These are phyloP conservation scores for Meloe dianella DNA, from an alignment of 2,888 invertebrate species.

Conservation along the genomic window DNA sequence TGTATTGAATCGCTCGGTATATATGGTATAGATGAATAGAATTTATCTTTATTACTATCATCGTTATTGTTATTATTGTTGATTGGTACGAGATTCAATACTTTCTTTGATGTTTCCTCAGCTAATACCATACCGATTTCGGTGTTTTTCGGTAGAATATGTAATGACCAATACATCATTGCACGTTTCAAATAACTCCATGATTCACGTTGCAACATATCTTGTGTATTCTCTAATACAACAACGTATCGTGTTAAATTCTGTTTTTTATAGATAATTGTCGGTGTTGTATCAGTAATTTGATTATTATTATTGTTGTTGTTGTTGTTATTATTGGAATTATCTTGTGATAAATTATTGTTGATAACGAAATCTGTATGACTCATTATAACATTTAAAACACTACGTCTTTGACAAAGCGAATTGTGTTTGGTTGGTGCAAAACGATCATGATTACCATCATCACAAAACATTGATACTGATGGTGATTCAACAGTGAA, in stretches of 20 bases:
- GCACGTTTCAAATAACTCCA: slow-evolving; percentile 67
- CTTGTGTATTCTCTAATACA: slow-evolving; percentile 66
- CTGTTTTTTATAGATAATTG: slow-evolving; percentile 62
- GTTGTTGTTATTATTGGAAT: slow-evolving; percentile 40
- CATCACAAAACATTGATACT: slow-evolving; percentile 68
- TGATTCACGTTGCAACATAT: slow-evolving; percentile 65
- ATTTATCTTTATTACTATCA: slow-evolving; percentile 45
- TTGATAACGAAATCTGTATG: slow-evolving; percentile 62
- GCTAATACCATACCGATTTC: slow-evolving; percentile 63
- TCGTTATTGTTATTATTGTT: slow-evolving; percentile 34
- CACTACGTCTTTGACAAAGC: slow-evolving; percentile 66
- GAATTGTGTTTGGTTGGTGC: slow-evolving; percentile 72
- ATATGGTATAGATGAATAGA: slow-evolving; percentile 59
- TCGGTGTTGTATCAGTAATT: slow-evolving; percentile 60
- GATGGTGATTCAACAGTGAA: slow-evolving; percentile 62
- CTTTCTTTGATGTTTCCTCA: slow-evolving; percentile 56
- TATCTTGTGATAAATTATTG: slow-evolving; percentile 22
- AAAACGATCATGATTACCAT: slow-evolving; percentile 65
- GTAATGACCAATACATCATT: slow-evolving; percentile 65
- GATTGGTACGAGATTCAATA: slow-evolving; percentile 54
- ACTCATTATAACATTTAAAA: slow-evolving; percentile 64
- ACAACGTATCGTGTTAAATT: slow-evolving; percentile 64
- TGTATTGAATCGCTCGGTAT: slow-evolving; percentile 61
- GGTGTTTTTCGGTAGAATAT: slow-evolving; percentile 62
- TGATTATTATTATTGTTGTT: slow-evolving; percentile 30